A percentile compares a stretch with the other conserved stretches of the same genome.
Conservation (phyloP, 2,888 invertebrate species). For the Euplagia quadripunctaria region DNA sequence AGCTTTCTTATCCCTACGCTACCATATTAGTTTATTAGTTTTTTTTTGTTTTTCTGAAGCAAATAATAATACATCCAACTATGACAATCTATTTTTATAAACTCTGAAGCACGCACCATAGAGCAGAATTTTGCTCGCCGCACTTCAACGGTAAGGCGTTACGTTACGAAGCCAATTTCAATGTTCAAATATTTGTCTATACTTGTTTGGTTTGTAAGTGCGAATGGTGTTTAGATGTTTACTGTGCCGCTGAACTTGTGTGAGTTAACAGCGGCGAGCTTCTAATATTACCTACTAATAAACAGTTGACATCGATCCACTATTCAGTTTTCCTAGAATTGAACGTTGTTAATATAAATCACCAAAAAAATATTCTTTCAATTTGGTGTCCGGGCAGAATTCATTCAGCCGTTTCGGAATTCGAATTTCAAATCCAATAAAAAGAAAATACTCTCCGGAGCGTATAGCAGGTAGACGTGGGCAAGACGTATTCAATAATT, state of each 20-base stretch:
- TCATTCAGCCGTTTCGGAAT: conserved; percentile 74
- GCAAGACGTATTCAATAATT: conserved; percentile 86
- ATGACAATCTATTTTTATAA: conserved; percentile 51
- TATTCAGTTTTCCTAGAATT: conserved; percentile 55
- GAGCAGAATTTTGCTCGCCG: conserved; percentile 66
- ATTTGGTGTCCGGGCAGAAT: conserved; percentile 66
- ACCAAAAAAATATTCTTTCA: conserved; percentile 47
- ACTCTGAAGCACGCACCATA: conserved; percentile 61
- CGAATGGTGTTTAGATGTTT: conserved; percentile 86
- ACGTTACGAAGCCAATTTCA: conserved; percentile 75
- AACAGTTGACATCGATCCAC: conserved; percentile 77
- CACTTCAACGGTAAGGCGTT: conserved; percentile 62
- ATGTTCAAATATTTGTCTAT: conserved; percentile 84
- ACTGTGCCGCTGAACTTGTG: conserved; percentile 81
- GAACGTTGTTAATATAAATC: conserved; percentile 49
- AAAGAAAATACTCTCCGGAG: conserved; percentile 65
- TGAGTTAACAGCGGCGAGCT: conserved; percentile 67
- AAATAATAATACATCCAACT: conserved; percentile 58
- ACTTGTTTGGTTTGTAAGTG: conserved; percentile 86
- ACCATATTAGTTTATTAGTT: conserved; percentile 80
- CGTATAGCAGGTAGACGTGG: conserved; percentile 83
- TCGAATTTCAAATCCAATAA: conserved; percentile 72
- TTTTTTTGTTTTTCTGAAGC: conserved; percentile 61
- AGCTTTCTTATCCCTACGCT: conserved; percentile 74
- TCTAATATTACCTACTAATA: conserved; percentile 75